Evolutionary conservation across 2,797 vertebrate species (phyloP).

Genomic region (Natrix natrix): DNA sequence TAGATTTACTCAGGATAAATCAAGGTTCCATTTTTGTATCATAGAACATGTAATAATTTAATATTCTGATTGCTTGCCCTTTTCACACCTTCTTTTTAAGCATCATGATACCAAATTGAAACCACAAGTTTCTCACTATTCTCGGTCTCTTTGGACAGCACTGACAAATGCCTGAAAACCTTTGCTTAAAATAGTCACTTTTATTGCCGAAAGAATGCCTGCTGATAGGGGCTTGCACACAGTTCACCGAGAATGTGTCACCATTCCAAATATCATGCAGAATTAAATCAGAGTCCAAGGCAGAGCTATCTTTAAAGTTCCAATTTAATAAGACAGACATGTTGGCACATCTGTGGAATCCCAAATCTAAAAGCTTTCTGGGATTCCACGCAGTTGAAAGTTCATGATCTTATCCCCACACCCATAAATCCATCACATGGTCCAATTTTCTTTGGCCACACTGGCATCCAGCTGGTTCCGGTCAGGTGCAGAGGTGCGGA

Average conservation of each 20-base stretch:
- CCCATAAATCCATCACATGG: too few relatives aligned
- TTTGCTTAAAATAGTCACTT: background rate
- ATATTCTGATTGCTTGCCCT: background rate
- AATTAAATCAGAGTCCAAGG: too few relatives aligned
- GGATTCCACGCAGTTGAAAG: too few relatives aligned
- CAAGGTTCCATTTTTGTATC: background rate
- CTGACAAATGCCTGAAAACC: background rate
- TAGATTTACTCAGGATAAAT: constrained; percentile 1
- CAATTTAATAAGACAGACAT: too few relatives aligned
- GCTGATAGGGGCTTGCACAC: background rate
- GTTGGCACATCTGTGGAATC: too few relatives aligned
- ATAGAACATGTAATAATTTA: background rate
- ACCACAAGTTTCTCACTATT: background rate
- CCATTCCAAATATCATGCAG: too few relatives aligned
- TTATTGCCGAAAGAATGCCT: background rate
- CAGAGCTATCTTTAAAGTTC: too few relatives aligned
- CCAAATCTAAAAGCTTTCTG: too few relatives aligned
- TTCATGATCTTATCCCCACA: too few relatives aligned
- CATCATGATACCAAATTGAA: background rate
- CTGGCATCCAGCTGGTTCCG: too few relatives aligned
- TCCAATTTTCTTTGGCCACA: too few relatives aligned
- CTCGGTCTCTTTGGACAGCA: background rate
- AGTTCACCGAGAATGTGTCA: background rate
- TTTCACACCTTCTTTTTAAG: background rate
- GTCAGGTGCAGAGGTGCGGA: too few relatives aligned